Conservation (phyloP, 2,113 vertebrate species). For the Sphyrna mokarran region DNA sequence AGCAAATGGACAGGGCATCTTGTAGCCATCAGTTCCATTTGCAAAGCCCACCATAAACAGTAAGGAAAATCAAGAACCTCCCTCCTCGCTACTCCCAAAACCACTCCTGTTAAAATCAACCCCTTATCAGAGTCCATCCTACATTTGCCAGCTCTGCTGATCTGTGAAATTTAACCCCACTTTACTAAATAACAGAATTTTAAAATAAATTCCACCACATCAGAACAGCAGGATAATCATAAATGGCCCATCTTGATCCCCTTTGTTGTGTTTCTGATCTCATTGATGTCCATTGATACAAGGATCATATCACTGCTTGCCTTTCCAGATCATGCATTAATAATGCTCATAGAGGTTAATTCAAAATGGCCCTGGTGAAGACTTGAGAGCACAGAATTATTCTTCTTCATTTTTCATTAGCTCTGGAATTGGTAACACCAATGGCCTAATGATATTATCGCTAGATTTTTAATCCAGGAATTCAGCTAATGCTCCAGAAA, state of each 20-base stretch:
- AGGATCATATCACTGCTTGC: not conserved
- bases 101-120: not conserved
- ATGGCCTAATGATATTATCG: no score
- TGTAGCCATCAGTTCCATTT: not conserved
- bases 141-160: not conserved
- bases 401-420: not conserved
- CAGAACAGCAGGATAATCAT: not conserved
- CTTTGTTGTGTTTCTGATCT: not conserved
- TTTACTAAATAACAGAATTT: not conserved
- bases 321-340: not conserved
- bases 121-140: not conserved
- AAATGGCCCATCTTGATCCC: not conserved
- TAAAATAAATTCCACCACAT: not conserved
- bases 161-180: not conserved
- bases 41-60: not conserved
- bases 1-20: not conserved
- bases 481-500: no score
- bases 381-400: not conserved
- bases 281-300: not conserved
- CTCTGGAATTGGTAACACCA: not conserved
- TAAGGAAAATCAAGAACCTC: not conserved
- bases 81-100: not conserved
- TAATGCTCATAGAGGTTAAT: not conserved
- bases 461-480: no score
- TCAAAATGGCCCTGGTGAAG: not conserved